Base-by-base conservation (phyloP, 1,140 invertebrate species). In the Micrasema minimum region DNA sequence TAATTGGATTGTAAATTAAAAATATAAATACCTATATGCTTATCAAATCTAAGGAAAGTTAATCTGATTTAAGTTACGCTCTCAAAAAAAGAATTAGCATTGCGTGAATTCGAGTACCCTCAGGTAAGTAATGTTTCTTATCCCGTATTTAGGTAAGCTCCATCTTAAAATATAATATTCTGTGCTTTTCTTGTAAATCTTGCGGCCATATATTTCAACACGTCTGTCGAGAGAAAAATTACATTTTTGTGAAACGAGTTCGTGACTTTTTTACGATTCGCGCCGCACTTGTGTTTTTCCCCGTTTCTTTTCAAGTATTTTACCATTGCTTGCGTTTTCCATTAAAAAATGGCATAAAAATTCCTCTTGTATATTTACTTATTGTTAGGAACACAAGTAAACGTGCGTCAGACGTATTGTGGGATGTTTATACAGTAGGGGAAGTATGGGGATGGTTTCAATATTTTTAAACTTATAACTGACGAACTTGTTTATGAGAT, bases 221-320 rank as follows among this genome's bases (percentile, higher is more conserved):
- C 65, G 38, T 71, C 72, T 43, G n/a, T n/a, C n/a, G n/a, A 72
- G 69, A 53, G 67, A 23, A 72, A 72, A 75, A 75, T 72, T 69
- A 50, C 69, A 69, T 75, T 75, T 75, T 75, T 75, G 45, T 69
- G 66, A 66, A 75, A 69, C 73, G 73, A 75, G 73, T 75, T 75
- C 73, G 73, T 75, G 73, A 75, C 73, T 75, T 75, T 75, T 75
- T 75, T 75, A 75, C 73, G 73, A 75, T 75, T 75, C 57, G 69
- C 64, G 64, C 59, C 48, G 69, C 64, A 71, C 46, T 71, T 64
- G 61, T 71, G 72, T 71, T n/a, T n/a, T 72, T 64, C 83, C 79
- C 77, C 81, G 26, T 66, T 57, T 55, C 66, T 69, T 64, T 62
- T 74, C 64, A 70, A 71, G 72, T 68, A 74, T 74, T 74, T 74